Evolutionary conservation across 2,113 vertebrate species (phyloP), one percentile per base, ranked within the genome.

Genomic region (Clinocottus analis): DNA sequence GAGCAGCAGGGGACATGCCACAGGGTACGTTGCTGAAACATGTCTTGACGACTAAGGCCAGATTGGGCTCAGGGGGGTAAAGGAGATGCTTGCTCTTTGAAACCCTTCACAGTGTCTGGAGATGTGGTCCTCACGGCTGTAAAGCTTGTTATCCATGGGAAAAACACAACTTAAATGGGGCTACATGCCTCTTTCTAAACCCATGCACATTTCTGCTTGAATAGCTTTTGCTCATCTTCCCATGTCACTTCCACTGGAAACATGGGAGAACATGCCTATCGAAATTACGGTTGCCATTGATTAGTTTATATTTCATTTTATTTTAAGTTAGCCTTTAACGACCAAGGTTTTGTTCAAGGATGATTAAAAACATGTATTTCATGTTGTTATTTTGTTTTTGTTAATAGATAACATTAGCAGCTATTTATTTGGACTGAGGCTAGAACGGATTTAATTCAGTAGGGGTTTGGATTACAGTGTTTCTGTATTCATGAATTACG

Each of bases 61-160:
- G 88, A 90, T 90, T 89, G 85, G 85, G 83, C 90, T 87, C 82
- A 4, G 39, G 61, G 88, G 77, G 75, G 29, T 43, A 43, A 72
- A 73, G 73, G 75, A 81, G 86, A 77, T 76, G 82, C 77, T 63
- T 87, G 83, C 85, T 83, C 83, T 91, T 90, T 90, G 90, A 89
- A 90, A 91, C 70, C 79, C 77, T 89, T 77, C 82, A 74, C 75
- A 76, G 84, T 76, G 85, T 87, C 82, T 87, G 73, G 75, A 90
- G 90, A 91, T 76, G 84, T 75, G 80, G 85, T 85, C 82, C 80
- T 85, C 82, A 69, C 23, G 77, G 70, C 82, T 72, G 55, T 62
- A 59, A 75, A 89, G 90, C 89, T 90, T 90, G 86, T 91, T 91
- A 92, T 91, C 85, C 33, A 29, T 39, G 72, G 45, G 60, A 80